Evolutionary conservation across 2,113 vertebrate genomes (phyloP).

Genomic region (Choloepus hoffmanni): DNA sequence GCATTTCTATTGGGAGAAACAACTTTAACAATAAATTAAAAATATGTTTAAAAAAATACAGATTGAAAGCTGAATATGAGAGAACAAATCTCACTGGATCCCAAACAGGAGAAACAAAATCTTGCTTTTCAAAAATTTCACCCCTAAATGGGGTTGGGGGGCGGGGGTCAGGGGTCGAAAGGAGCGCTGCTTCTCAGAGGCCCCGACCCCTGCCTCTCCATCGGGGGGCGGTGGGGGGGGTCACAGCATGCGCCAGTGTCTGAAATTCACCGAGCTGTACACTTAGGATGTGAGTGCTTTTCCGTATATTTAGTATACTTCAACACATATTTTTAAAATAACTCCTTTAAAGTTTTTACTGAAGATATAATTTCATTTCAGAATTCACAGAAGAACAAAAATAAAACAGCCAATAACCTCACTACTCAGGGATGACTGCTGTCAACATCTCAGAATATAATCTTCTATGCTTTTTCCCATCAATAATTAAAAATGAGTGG

Average conservation of each 20-base stretch:
- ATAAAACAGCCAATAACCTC: not conserved
- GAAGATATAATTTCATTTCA: constrained; percentile 36
- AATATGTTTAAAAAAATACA: constrained; percentile 24
- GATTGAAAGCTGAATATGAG: not conserved
- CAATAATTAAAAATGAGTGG: not conserved
- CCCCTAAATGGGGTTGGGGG: not conserved
- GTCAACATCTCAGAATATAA: not conserved
- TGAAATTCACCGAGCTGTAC: not conserved
- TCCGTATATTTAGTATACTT: not conserved
- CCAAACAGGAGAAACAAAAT: not conserved
- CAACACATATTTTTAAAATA: not conserved
- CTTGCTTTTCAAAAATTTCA: not conserved
- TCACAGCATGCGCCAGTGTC: not conserved
- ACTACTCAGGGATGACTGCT: not conserved
- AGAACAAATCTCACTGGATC: not conserved
- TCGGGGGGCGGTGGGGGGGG: too few species aligned
- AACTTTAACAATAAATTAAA: constrained; percentile 26
- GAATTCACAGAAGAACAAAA: constrained; percentile 41
- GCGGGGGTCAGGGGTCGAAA: not conserved
- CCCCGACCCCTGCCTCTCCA: too few species aligned
- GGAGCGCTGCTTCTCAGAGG: too few species aligned
- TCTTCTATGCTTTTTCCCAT: not conserved
- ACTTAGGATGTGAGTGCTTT: not conserved
- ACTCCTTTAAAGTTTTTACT: constrained; percentile 29
- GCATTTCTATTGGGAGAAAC: constrained; percentile 33